Evolutionary conservation across 1,140 invertebrate genomes (phyloP).

Genomic region (Cydia fagiglandana): DNA sequence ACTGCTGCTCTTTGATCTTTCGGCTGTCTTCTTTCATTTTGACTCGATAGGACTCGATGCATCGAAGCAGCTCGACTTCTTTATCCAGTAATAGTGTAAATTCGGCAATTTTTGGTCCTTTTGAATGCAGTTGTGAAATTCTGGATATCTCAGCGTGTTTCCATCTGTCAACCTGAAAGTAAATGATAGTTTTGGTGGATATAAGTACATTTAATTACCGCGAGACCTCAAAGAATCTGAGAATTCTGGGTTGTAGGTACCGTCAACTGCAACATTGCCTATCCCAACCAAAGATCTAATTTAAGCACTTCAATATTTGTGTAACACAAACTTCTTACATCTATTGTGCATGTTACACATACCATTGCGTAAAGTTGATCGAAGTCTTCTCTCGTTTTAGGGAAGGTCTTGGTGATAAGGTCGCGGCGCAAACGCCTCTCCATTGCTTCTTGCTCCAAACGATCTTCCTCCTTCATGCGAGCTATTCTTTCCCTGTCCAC

Average conservation of each 20-base stretch:
- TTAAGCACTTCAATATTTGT: too few relatives aligned
- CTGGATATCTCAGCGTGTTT: slow-evolving; percentile 80
- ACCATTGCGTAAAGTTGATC: slow-evolving; percentile 82
- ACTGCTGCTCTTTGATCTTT: slow-evolving; percentile 79
- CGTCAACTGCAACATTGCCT: too few relatives aligned
- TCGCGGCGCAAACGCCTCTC: slow-evolving; percentile 78
- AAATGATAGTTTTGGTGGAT: neutral
- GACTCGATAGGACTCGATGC: slow-evolving; percentile 81
- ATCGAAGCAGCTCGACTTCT: slow-evolving; percentile 82
- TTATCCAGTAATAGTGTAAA: slow-evolving; percentile 82
- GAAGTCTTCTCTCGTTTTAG: slow-evolving; percentile 82
- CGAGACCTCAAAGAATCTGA: too few relatives aligned
- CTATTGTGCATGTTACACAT: slow-evolving; percentile 5
- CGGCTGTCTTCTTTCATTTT: slow-evolving; percentile 78
- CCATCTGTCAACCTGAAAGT: slow-evolving; percentile 81
- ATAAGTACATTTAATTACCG: too few relatives aligned
- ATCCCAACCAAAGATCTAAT: too few relatives aligned
- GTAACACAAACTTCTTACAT: too few relatives aligned
- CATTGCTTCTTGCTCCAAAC: slow-evolving; percentile 69
- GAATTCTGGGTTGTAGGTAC: too few relatives aligned
- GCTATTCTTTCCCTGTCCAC: slow-evolving; percentile 75
- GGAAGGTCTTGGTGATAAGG: slow-evolving; percentile 80
- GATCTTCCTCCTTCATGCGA: slow-evolving; percentile 75
- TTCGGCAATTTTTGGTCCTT: slow-evolving; percentile 81
- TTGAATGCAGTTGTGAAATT: slow-evolving; percentile 80